Conservation (phyloP, 2,113 vertebrate species). For the Anser brachyrhynchus region DNA sequence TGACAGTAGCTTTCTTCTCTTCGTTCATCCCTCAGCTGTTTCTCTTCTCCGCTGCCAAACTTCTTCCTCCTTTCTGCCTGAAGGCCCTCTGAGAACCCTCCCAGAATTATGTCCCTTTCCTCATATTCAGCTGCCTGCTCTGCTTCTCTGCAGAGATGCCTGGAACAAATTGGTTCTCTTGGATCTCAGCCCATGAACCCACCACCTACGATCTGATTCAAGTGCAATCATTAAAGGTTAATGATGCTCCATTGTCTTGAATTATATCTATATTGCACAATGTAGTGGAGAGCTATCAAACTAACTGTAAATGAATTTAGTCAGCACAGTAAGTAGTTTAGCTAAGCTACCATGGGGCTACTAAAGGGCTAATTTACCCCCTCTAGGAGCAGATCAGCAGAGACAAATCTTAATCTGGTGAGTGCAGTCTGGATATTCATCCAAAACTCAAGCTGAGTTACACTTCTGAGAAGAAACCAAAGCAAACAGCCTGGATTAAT, state of each 20-base stretch:
- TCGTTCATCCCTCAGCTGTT: background rate
- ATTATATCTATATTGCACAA: background rate
- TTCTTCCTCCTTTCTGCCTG: background rate
- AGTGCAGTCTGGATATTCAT: background rate
- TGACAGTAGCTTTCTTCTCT: background rate
- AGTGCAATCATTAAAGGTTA: background rate
- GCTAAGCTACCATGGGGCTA: background rate
- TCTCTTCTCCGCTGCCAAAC: background rate
- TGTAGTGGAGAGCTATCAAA: background rate
- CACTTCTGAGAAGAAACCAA: background rate
- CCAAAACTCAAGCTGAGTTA: constrained; percentile 8
- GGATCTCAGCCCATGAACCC: background rate
- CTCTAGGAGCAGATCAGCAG: background rate
- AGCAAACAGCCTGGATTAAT: background rate
- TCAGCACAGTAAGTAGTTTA: constrained; percentile 7
- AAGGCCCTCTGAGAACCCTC: background rate
- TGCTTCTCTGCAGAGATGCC: background rate
- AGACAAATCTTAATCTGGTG: background rate
- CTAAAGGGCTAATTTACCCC: constrained; percentile 1
- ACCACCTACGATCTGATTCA: background rate
- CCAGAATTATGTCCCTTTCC: background rate
- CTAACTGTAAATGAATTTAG: background rate
- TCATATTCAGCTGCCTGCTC: background rate
- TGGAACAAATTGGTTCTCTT: background rate
- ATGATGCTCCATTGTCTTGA: background rate